These are phyloP conservation scores for Poeciliopsis prolifica DNA, from an alignment of 2,113 vertebrate genomes.

Conservation along the genomic window DNA sequence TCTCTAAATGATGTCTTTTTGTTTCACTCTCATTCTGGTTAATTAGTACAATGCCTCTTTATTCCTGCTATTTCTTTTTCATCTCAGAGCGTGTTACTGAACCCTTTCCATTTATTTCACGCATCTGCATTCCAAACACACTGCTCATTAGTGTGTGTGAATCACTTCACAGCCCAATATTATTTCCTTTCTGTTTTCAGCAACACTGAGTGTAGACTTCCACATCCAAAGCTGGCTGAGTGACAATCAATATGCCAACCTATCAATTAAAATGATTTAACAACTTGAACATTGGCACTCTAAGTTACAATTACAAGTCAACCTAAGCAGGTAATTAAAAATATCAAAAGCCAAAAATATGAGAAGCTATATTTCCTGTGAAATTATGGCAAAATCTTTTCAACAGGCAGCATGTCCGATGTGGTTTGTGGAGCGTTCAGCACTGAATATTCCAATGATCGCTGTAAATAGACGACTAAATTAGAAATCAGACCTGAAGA, in stretches of 20 bases:
- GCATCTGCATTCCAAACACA: background rate
- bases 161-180: background rate
- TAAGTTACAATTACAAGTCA: conserved; percentile 32
- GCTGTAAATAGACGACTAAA: conserved; percentile 74
- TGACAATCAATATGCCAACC: conserved; percentile 17
- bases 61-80: conserved; percentile 9
- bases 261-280: conserved; percentile 29
- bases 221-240: conserved; percentile 4
- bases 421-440: conserved; percentile 34
- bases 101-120: background rate
- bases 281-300: conserved; percentile 15
- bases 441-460: conserved; percentile 54
- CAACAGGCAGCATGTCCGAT: conserved; percentile 7
- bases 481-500: conserved; percentile 71
- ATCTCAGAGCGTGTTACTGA: background rate
- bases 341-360: no score
- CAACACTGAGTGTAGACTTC: background rate
- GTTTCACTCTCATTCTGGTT: background rate
- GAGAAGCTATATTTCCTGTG: conserved; percentile 37
- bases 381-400: conserved; percentile 47
- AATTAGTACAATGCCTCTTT: background rate
- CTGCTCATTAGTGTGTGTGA: background rate
- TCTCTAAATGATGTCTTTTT: background rate
- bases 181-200: background rate
- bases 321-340: conserved; percentile 49